Percentiles rank a stretch among this genome's conserved stretches.
Evolutionary conservation across 2,797 vertebrate genomes (phyloP).

Genomic region (Mormyrus proboscirostris): DNA sequence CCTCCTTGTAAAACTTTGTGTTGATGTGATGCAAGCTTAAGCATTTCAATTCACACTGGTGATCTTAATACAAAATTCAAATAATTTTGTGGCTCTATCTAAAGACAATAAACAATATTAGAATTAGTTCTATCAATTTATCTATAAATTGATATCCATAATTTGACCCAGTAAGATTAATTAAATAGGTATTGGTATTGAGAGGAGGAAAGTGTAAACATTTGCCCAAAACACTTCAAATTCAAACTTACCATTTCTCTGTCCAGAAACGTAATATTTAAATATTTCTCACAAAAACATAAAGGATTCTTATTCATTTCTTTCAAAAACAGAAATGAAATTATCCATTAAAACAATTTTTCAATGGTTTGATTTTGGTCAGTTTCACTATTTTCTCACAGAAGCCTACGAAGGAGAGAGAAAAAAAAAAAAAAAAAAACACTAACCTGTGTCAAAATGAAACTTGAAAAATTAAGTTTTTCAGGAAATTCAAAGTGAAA

Average conservation of each 20-base stretch:
- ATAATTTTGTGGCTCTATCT: neutral
- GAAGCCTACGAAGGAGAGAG: neutral
- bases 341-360: neutral
- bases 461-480: neutral
- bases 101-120: neutral
- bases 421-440: neutral
- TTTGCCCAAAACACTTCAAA: neutral
- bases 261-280: neutral
- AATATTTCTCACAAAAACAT: neutral
- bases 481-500: neutral
- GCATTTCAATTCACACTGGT: neutral
- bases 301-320: neutral
- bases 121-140: neutral
- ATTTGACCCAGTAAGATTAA: neutral
- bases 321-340: neutral
- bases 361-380: neutral
- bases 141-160: neutral
- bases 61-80: neutral
- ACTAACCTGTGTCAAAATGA: neutral
- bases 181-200: neutral
- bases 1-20: neutral
- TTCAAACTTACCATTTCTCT: neutral
- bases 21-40: neutral
- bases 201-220: neutral
- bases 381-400: neutral